Base-by-base conservation (phyloP, 2,888 invertebrate genomes). In the Sphaerophoria taeniata region DNA sequence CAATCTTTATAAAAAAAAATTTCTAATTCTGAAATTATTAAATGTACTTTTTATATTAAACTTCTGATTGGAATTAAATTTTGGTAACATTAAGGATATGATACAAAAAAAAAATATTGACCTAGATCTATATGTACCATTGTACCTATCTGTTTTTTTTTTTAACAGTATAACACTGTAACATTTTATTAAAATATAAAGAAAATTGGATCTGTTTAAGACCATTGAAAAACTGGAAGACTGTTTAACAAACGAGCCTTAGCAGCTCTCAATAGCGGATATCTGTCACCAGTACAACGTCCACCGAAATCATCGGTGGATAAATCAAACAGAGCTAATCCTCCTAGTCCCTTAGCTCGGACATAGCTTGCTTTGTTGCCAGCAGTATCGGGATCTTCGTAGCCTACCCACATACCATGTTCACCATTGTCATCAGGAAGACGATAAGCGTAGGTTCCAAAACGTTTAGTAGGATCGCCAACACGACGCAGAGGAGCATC, bases 291-390 rank as follows among this genome's bases (percentile, higher is more conserved):
- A 3, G 94, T 95, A 92, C 97, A 97, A 7, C 95, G 93, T 9
- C 97, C 97, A 67, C 96, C 94, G 93, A 96, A 96, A 90, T 97
- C 97, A 87, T 97, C 97, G 91, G 95, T 92, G 0, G 96, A 95
- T 36, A 97, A 92, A 87, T 97, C 97, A 33, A 94, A 92, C 43
- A 97, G 93, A 0, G 96, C 95, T n/a, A 97, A 93, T 61, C 97
- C 97, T 16, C 96, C 97, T 5, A 97, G 93, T 39, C 95, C 95
- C 91, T 95, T 96, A 0, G 94, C 94, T 88, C 95, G 94, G 45
- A 93, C 96, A 88, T 95, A 97, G 11, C 93, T 92, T 0, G 96
- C 97, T 91, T 97, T 97, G 89, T 95, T 95, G 49, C 95, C 96
- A 67, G 96, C 96, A 0, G 96, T 96, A 88, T 97, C 96, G 0